Conservation (phyloP, 2,113 vertebrate species). For the Oreotrochilus melanogaster region DNA sequence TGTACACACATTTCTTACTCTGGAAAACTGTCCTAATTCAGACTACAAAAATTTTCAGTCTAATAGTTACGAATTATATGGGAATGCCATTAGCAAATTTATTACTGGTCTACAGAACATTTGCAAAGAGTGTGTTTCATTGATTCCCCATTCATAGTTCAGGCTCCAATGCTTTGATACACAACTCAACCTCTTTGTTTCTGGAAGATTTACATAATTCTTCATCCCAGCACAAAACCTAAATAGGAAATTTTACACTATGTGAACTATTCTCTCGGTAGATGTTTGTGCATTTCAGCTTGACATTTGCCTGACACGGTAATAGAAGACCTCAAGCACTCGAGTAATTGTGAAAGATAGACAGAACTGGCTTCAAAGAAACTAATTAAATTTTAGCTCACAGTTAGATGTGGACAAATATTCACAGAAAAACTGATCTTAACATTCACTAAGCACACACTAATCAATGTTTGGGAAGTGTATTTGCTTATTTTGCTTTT, state of each 20-base stretch:
- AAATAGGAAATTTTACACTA: conserved; percentile 6
- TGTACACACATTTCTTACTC: background rate
- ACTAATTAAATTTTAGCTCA: background rate
- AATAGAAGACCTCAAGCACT: background rate
- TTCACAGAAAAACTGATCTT: background rate
- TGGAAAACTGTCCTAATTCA: background rate
- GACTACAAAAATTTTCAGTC: background rate
- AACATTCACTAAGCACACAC: background rate
- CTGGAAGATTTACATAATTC: background rate
- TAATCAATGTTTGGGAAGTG: background rate
- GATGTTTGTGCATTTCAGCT: background rate
- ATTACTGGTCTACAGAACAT: background rate
- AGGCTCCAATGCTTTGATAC: background rate
- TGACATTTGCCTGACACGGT: background rate
- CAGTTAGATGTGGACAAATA: background rate
- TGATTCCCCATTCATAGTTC: background rate
- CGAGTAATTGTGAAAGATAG: background rate
- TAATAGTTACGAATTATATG: background rate
- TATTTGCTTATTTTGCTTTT: background rate
- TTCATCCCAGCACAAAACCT: background rate
- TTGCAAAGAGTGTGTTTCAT: background rate
- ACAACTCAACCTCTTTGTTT: background rate
- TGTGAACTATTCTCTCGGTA: fast-evolving
- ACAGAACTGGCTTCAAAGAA: background rate
- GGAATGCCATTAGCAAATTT: background rate